Conservation (phyloP, 2,113 vertebrate genomes). For the Boulengeromyrus knoepffleri region DNA sequence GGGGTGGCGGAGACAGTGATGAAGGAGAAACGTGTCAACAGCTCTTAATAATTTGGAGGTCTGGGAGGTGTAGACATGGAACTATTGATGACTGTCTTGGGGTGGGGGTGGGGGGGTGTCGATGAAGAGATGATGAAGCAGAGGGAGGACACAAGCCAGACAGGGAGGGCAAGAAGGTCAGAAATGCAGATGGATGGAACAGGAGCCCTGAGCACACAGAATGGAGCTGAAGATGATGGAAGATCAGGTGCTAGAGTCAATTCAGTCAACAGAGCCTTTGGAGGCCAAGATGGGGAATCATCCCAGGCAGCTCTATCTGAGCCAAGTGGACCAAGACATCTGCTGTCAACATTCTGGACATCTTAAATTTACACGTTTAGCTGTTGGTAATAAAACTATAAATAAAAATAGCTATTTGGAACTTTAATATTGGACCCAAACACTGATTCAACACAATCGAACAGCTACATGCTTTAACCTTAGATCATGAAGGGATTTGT, state of each 20-base stretch:
- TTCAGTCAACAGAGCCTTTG: background rate
- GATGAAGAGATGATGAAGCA: no score
- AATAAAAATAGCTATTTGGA: background rate
- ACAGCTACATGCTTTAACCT: background rate
- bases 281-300: background rate
- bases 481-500: background rate
- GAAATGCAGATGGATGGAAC: no score
- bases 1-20: background rate
- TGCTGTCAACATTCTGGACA: background rate
- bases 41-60: background rate
- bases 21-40: background rate
- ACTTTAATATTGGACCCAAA: background rate
- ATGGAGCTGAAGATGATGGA: background rate
- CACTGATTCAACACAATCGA: background rate
- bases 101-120: no score
- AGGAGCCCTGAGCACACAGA: no score
- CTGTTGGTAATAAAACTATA: background rate
- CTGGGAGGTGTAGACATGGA: background rate
- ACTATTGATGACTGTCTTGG: background rate
- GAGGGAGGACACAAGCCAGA: background rate
- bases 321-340: background rate
- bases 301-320: background rate
- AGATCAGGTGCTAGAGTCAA: background rate
- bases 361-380: background rate
- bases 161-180: background rate